Evolutionary conservation across 2,888 invertebrate genomes (phyloP).

Genomic region (Acanthoscelides obtectus): DNA sequence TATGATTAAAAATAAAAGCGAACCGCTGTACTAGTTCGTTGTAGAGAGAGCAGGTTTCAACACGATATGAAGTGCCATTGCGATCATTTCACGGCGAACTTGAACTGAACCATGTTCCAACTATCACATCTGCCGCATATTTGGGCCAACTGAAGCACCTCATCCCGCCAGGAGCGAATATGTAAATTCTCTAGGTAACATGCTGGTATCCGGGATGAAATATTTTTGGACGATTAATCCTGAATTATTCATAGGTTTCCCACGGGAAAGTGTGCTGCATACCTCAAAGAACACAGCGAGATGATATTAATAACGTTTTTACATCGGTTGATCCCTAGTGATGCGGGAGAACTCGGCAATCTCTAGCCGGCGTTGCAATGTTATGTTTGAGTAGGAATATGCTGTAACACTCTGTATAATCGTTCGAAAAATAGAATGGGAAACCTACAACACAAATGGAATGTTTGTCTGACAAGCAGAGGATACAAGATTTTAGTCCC

Average conservation of each 20-base stretch:
- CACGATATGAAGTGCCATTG: neutral
- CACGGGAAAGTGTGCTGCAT: neutral
- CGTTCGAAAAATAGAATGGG: no score
- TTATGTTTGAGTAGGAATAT: no score
- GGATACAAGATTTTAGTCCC: no score
- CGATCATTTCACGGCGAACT: neutral
- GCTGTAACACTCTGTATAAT: no score
- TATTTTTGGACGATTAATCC: neutral
- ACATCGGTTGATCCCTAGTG: neutral
- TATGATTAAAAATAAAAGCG: constrained; percentile 14
- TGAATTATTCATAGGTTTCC: neutral
- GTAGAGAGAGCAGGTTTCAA: neutral
- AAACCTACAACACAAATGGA: no score
- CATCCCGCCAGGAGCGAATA: neutral
- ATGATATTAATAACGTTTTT: neutral
- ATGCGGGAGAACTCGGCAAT: neutral
- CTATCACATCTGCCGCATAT: neutral
- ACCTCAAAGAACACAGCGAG: neutral
- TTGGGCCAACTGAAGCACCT: neutral
- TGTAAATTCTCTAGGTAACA: neutral
- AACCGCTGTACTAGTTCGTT: neutral
- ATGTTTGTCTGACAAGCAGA: no score
- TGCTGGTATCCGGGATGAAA: neutral
- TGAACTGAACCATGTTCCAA: neutral
- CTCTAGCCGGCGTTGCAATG: neutral